A percentile compares a stretch with the other conserved stretches of the same genome.
Evolutionary conservation across 2,797 vertebrate species (phyloP).

Genomic region (Fratercula arctica): DNA sequence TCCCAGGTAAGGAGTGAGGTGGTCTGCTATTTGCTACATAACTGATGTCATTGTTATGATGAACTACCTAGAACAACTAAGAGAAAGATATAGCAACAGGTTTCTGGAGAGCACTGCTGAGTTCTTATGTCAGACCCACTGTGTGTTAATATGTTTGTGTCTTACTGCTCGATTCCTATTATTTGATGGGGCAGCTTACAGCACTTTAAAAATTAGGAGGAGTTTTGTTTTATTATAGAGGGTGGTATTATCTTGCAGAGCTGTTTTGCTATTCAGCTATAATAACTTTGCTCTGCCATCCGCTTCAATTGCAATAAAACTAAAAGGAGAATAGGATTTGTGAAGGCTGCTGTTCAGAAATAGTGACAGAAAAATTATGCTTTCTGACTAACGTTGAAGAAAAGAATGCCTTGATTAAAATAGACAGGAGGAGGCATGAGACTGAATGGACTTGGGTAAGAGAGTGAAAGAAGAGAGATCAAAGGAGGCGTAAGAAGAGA

Average conservation of each 20-base stretch:
- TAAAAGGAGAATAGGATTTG: background rate
- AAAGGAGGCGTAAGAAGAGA: slow-evolving; percentile 22
- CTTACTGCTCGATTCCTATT: background rate
- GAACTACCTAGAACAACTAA: background rate
- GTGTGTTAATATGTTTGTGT: background rate
- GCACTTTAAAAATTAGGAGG: background rate
- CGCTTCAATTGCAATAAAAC: slow-evolving; percentile 22
- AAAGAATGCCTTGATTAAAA: slow-evolving; percentile 46
- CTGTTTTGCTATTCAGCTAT: background rate
- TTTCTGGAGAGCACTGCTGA: background rate
- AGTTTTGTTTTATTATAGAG: background rate
- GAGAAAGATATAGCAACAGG: background rate
- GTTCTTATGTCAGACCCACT: background rate
- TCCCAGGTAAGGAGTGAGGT: background rate
- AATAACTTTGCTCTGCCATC: background rate
- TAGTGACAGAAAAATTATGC: slow-evolving; percentile 14
- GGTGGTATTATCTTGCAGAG: background rate
- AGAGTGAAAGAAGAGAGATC: slow-evolving; percentile 37
- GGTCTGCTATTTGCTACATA: background rate
- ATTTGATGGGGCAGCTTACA: background rate
- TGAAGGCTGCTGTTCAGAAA: background rate
- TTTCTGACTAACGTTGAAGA: slow-evolving; percentile 44
- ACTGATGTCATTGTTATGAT: background rate
- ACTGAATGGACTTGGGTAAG: background rate
- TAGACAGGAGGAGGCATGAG: background rate